Evolutionary conservation across 1,140 invertebrate species (phyloP).

Genomic region (Macrotrachela quadricornifera): DNA sequence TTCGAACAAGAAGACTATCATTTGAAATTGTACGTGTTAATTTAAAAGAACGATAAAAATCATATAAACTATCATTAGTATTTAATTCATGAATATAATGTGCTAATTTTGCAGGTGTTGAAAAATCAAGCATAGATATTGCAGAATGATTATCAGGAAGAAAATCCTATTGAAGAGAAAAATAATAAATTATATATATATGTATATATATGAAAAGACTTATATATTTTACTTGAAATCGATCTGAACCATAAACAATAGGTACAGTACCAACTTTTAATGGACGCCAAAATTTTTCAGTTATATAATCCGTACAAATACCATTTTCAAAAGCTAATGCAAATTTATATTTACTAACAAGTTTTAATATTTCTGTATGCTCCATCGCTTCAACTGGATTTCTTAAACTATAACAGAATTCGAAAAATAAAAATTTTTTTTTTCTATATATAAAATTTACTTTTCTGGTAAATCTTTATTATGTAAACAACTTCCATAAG

Average conservation of each 20-base stretch:
- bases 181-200: too few relatives aligned
- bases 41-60: constrained; percentile 39
- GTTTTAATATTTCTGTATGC: constrained; percentile 39
- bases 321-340: constrained; percentile 63
- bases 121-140: constrained; percentile 39
- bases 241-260: constrained; percentile 54
- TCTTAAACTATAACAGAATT: constrained; percentile 17
- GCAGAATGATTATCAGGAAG: constrained; percentile 41
- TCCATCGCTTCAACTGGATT: constrained; percentile 31
- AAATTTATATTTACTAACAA: constrained; percentile 56
- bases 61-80: constrained; percentile 37
- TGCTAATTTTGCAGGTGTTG: constrained; percentile 35
- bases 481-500: constrained; percentile 24
- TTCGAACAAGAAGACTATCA: constrained; percentile 21
- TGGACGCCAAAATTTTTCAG: constrained; percentile 69
- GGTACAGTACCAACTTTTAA: constrained; percentile 52
- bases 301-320: constrained; percentile 63
- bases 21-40: constrained; percentile 22
- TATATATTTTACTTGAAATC: constrained; percentile 17
- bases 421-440: not conserved
- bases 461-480: constrained; percentile 12
- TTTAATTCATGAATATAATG: constrained; percentile 35
- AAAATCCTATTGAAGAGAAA: constrained; percentile 34
- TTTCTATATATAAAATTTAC: not conserved
- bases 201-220: too few relatives aligned